Conservation (phyloP, 92 coral and sea anemone genomes). For the Porites evermanni region DNA sequence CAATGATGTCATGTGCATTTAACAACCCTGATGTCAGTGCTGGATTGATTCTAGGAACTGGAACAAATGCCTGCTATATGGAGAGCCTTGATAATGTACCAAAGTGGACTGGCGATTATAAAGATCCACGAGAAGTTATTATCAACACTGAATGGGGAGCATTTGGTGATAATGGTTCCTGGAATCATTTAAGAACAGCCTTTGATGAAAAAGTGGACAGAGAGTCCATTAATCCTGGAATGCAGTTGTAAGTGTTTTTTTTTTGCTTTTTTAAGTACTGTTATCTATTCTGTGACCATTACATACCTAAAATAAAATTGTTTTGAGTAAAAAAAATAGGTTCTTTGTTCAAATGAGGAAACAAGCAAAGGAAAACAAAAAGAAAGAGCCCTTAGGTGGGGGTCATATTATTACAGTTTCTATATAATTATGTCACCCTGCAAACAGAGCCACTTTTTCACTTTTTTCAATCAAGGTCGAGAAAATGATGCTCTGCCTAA, state of each 20-base stretch:
- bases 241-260: slow-evolving; percentile 83
- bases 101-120: slow-evolving; percentile 88
- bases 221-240: slow-evolving; percentile 91
- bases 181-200: slow-evolving; percentile 80
- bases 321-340: too few species aligned
- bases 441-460: too few species aligned
- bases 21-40: slow-evolving; percentile 80
- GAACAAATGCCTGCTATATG: slow-evolving; percentile 97
- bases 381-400: too few species aligned
- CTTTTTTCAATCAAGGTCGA: too few species aligned
- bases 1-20: slow-evolving; percentile 97
- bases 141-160: slow-evolving; percentile 99
- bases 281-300: too few species aligned
- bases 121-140: slow-evolving; percentile 79
- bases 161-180: slow-evolving; percentile 93
- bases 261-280: too few species aligned
- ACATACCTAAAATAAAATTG: too few species aligned
- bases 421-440: too few species aligned
- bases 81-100: slow-evolving; percentile 84
- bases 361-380: too few species aligned
- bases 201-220: slow-evolving; percentile 85
- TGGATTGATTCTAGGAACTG: slow-evolving; percentile 96
- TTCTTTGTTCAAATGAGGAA: too few species aligned
- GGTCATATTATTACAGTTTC: too few species aligned
- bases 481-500: too few species aligned